A percentile compares a stretch with the other conserved stretches of the same genome.
phyloP scores from a whole-genome alignment of 2,797 vertebrate species.

The Clarias fuscus region DNA sequence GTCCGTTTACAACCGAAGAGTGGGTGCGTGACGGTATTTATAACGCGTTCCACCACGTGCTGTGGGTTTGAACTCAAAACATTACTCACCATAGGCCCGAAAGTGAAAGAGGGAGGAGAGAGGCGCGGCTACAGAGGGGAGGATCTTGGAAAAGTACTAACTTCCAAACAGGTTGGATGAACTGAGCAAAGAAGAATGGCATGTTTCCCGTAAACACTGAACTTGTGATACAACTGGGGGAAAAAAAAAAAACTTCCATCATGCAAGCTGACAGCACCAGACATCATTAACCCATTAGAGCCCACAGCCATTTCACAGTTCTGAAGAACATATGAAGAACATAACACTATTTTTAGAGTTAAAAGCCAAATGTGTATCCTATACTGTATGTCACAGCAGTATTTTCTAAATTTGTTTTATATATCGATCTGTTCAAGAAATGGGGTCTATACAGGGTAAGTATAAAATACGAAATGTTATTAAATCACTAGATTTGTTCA shows the following conservation, averaged over 20 bases:
- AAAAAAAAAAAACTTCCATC: neutral
- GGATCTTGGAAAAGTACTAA: constrained; percentile 49
- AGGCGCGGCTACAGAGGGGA: neutral
- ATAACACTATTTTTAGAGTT: no score
- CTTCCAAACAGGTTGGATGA: neutral
- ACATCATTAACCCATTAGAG: neutral
- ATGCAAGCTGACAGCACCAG: neutral
- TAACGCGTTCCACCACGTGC: constrained; percentile 29
- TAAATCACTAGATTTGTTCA: no score
- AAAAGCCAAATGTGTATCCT: no score
- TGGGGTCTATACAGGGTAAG: no score
- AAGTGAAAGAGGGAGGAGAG: constrained; percentile 8
- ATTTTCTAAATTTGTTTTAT: no score
- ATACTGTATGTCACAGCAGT: no score
- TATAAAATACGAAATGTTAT: no score
- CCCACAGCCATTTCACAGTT: no score
- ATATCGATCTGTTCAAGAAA: no score
- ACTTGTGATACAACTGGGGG: neutral
- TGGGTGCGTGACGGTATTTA: constrained; percentile 18
- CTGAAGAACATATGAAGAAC: no score
- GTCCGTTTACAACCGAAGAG: neutral
- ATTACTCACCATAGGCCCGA: constrained; percentile 22
- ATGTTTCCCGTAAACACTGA: constrained; percentile 3
- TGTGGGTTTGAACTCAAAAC: constrained; percentile 46
- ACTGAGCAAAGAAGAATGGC: neutral